phyloP scores from a whole-genome alignment of 2,797 vertebrate species.

The Muscicapa striata region DNA sequence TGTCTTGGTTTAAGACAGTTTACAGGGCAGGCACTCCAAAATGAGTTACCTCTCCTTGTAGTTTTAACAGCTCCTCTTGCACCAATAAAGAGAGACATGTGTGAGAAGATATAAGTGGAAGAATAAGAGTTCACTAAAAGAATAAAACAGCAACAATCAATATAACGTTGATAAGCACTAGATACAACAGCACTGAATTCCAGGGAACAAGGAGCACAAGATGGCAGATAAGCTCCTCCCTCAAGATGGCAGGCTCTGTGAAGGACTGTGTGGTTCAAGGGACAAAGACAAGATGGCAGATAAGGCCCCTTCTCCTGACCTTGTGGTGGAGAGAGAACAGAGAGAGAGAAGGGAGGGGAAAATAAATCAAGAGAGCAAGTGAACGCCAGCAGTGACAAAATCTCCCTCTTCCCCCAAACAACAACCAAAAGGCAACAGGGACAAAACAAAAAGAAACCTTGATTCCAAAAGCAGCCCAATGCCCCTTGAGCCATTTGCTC shows the following conservation, averaged over 20 bases:
- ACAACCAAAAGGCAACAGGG: neutral
- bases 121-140: neutral
- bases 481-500: rapidly evolving
- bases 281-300: neutral
- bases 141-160: neutral
- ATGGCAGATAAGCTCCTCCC: neutral
- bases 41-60: neutral
- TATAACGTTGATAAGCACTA: neutral
- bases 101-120: neutral
- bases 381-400: neutral
- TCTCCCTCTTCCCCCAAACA: neutral
- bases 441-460: neutral
- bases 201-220: neutral
- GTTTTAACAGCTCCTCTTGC: neutral
- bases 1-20: neutral
- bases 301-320: too few species aligned
- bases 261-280: neutral
- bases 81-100: rapidly evolving
- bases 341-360: neutral
- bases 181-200: neutral
- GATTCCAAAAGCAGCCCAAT: neutral
- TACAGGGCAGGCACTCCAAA: neutral
- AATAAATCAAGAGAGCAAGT: neutral
- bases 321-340: neutral
- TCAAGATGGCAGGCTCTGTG: neutral